These are phyloP conservation scores for Mallotus villosus DNA, from an alignment of 2,797 vertebrate species.

Conservation along the genomic window DNA sequence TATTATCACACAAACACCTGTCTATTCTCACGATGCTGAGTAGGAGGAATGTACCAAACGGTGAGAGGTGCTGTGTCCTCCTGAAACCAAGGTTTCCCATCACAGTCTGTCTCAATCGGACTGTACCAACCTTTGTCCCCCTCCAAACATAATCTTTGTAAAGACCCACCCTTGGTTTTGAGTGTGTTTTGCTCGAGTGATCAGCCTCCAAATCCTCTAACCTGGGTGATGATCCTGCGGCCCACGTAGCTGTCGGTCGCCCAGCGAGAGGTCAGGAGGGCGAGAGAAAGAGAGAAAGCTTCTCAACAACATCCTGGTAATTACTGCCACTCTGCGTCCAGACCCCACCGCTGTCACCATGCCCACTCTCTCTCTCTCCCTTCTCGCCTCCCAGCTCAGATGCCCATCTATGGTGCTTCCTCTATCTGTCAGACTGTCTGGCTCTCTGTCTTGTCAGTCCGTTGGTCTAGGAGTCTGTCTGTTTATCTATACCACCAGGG, in stretches of 20 bases:
- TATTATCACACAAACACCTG: not conserved
- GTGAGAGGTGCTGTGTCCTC: no score
- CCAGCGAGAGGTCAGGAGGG: not conserved
- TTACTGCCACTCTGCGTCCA: slow-evolving; percentile 9
- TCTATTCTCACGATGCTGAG: not conserved
- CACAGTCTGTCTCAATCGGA: not conserved
- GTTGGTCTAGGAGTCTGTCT: not conserved
- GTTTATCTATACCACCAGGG: not conserved
- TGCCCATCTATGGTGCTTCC: no score
- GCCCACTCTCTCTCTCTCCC: not conserved
- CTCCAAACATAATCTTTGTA: not conserved
- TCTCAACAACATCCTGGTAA: slow-evolving; percentile 17
- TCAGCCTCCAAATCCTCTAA: slow-evolving; percentile 9
- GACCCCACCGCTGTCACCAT: not conserved
- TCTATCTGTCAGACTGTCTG: not conserved
- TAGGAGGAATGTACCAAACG: not conserved
- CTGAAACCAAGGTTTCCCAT: not conserved
- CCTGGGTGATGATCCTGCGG: not conserved
- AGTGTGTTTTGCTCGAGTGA: not conserved
- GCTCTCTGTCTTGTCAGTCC: not conserved
- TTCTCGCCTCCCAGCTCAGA: not conserved
- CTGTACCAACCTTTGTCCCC: no score
- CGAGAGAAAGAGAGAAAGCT: slow-evolving; percentile 25
- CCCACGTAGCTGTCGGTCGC: not conserved
- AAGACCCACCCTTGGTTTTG: not conserved